Evolutionary conservation across 2,888 invertebrate species (phyloP).

Genomic region (Sylvicola cinctus): DNA sequence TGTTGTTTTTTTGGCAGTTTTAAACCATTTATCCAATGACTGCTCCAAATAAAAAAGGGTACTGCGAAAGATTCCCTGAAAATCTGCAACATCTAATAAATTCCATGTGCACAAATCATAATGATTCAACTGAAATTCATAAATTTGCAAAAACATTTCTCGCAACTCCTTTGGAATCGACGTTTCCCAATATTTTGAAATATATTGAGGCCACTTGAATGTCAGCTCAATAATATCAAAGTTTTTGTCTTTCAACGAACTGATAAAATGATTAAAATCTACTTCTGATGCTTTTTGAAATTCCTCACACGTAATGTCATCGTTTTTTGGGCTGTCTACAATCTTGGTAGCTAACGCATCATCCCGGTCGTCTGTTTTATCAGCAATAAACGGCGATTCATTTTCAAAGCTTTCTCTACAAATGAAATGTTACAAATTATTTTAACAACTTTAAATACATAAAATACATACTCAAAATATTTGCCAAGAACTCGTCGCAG

Average conservation of each 20-base stretch:
- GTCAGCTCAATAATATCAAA: constrained; percentile 14
- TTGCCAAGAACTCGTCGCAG: constrained; percentile 13
- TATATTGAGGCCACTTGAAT: constrained; percentile 14
- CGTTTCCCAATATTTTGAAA: constrained; percentile 13
- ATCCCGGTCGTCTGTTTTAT: background rate
- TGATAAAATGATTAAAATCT: constrained; percentile 12
- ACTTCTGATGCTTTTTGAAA: constrained; percentile 11
- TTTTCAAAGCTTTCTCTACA: constrained; percentile 11
- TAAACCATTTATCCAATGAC: constrained; percentile 9
- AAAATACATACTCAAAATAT: constrained; percentile 12
- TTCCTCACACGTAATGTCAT: constrained; percentile 8
- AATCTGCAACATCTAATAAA: constrained; percentile 12
- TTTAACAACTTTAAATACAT: constrained; percentile 1
- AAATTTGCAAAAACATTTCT: constrained; percentile 12
- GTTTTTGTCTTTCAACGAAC: constrained; percentile 8
- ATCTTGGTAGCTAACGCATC: background rate
- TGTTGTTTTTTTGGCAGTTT: background rate
- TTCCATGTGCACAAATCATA: constrained; percentile 14
- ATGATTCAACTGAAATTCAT: constrained; percentile 13
- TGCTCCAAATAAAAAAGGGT: constrained; percentile 15
- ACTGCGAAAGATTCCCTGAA: constrained; percentile 12
- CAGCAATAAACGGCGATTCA: constrained; percentile 12
- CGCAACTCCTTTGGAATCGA: constrained; percentile 12
- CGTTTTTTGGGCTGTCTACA: constrained; percentile 2
- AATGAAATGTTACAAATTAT: background rate